Conservation (phyloP, 2,888 invertebrate species). For the Cosmia pyralina region DNA sequence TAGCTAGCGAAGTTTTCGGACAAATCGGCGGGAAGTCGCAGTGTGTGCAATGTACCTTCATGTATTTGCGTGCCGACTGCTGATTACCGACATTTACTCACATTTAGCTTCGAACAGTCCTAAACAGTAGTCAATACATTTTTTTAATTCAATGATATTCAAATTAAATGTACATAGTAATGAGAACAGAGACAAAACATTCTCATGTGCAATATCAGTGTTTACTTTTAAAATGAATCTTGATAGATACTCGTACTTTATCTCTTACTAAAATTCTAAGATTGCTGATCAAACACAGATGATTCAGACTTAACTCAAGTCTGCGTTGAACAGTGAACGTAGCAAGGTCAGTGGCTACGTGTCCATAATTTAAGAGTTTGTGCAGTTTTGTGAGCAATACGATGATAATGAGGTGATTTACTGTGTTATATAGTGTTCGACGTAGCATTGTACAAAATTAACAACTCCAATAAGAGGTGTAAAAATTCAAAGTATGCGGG, state of each 20-base stretch:
- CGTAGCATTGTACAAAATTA: conserved; percentile 66
- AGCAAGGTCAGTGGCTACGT: conserved; percentile 78
- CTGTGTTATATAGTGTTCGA: conserved; percentile 77
- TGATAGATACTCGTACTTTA: conserved; percentile 34
- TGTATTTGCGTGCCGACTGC: conserved; percentile 44
- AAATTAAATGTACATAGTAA: background rate
- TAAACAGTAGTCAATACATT: conserved; percentile 47
- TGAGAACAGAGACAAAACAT: conserved; percentile 3
- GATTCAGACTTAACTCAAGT: conserved; percentile 73
- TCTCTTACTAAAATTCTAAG: conserved; percentile 59
- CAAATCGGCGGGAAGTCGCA: conserved; percentile 32
- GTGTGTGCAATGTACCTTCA: conserved; percentile 53
- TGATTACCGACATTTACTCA: conserved; percentile 46
- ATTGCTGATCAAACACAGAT: conserved; percentile 75
- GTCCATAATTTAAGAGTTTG: conserved; percentile 63
- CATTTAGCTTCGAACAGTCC: conserved; percentile 55
- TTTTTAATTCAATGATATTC: conserved; percentile 21
- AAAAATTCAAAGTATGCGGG: conserved; percentile 66
- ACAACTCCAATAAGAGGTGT: conserved; percentile 61
- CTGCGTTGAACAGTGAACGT: conserved; percentile 63
- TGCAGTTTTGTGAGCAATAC: conserved; percentile 63
- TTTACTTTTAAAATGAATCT: conserved; percentile 29
- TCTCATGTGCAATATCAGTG: conserved; percentile 19
- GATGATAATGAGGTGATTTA: conserved; percentile 76
- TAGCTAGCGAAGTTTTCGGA: conserved; percentile 22